phyloP scores from a whole-genome alignment of 2,888 invertebrate genomes.

The Slavum lentiscoides region DNA sequence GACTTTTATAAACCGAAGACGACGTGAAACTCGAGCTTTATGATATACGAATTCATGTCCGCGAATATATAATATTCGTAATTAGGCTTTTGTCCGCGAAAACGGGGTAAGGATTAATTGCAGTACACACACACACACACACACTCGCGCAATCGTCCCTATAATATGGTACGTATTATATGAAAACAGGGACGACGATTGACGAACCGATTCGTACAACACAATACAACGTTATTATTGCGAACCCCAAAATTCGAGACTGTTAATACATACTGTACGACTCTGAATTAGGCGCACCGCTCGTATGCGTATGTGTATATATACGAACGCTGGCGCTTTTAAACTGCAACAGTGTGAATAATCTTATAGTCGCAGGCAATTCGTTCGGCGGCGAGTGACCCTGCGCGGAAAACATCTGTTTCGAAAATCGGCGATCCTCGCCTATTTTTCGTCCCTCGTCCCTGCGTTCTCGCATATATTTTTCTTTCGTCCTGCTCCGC shows the following conservation, averaged over 20 bases:
- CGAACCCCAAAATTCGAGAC: conserved; percentile 2
- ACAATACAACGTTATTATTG: conserved; percentile 35
- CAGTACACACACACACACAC: too few relatives aligned
- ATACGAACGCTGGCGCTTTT: neutral
- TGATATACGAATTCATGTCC: neutral
- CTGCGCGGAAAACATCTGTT: conserved; percentile 51
- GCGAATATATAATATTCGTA: conserved; percentile 12
- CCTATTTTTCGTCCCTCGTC: neutral
- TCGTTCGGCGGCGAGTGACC: conserved; percentile 34
- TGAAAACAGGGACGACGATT: neutral
- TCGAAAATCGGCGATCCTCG: conserved; percentile 49
- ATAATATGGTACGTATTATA: neutral
- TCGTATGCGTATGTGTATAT: neutral
- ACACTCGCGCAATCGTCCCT: too few relatives aligned
- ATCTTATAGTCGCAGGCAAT: conserved; percentile 37
- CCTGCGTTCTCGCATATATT: neutral
- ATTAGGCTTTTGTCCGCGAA: conserved; percentile 19
- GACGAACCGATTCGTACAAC: conserved; percentile 22
- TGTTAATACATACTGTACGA: neutral
- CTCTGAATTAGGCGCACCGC: too few relatives aligned
- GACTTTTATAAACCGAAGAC: too few relatives aligned
- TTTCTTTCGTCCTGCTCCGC: conserved; percentile 11
- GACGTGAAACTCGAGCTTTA: too few relatives aligned
- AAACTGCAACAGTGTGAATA: conserved; percentile 18
- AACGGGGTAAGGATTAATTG: conserved; percentile 32